Evolutionary conservation across 2,888 invertebrate genomes (phyloP).

Genomic region (Phasia obesa): DNA sequence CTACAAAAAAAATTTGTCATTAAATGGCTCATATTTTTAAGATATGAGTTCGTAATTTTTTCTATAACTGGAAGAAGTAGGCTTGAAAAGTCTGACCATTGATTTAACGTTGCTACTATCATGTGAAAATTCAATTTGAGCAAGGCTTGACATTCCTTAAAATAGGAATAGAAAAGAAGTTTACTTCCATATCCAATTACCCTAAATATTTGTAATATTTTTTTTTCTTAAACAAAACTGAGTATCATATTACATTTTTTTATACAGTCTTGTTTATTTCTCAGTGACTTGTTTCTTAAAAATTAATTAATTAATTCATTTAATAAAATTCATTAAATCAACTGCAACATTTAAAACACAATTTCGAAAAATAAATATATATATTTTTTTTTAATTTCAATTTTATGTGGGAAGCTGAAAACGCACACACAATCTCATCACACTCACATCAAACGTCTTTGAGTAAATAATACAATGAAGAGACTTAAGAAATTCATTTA

Average conservation of each 20-base stretch:
- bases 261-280: slow-evolving; percentile 9
- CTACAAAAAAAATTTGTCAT: too few species aligned
- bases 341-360: slow-evolving; percentile 59
- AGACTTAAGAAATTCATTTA: slow-evolving; percentile 38
- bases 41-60: too few species aligned
- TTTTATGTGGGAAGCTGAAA: slow-evolving; percentile 67
- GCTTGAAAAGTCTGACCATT: too few species aligned
- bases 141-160: too few species aligned
- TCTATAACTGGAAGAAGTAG: too few species aligned
- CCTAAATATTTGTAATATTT: too few species aligned
- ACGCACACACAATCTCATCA: slow-evolving; percentile 28
- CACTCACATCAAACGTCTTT: slow-evolving; percentile 10
- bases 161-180: too few species aligned
- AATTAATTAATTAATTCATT: slow-evolving; percentile 59
- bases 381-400: slow-evolving; percentile 34
- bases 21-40: too few species aligned
- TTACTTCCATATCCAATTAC: too few species aligned
- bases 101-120: too few species aligned
- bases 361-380: slow-evolving; percentile 43
- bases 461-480: slow-evolving; percentile 25
- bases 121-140: too few species aligned
- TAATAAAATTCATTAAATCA: slow-evolving; percentile 58
- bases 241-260: neutral
- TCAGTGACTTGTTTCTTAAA: neutral
- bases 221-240: neutral